Conservation (phyloP, 2,888 invertebrate species). For the Pollenia amentaria region DNA sequence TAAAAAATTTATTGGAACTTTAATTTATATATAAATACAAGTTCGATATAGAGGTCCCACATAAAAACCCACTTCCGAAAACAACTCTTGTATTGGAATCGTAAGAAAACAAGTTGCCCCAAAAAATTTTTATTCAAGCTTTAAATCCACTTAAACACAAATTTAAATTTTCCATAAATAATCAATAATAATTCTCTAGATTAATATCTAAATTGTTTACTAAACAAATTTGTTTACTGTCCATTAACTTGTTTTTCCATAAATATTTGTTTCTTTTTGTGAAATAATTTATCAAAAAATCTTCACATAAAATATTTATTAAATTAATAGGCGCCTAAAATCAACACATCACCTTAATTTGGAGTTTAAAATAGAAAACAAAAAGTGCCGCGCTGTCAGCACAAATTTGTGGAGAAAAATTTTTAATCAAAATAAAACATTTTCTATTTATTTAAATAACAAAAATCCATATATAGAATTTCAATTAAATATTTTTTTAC, state of each 20-base stretch:
- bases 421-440: neutral
- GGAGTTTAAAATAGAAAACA: constrained; percentile 19
- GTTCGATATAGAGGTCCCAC: too few species aligned
- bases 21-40: too few species aligned
- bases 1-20: too few species aligned
- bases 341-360: constrained; percentile 55
- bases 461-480: constrained; percentile 44
- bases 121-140: neutral
- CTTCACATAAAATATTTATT: neutral
- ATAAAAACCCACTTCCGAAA: too few species aligned
- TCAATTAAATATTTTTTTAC: constrained; percentile 42
- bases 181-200: constrained; percentile 22
- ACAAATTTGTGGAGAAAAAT: constrained; percentile 18
- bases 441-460: constrained; percentile 35
- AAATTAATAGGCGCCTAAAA: constrained; percentile 54
- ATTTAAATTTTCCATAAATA: neutral
- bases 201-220: constrained; percentile 31
- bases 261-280: constrained; percentile 2
- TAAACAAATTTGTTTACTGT: constrained; percentile 6
- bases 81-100: too few species aligned
- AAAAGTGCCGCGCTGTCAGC: constrained; percentile 51
- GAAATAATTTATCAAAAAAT: constrained; percentile 26
- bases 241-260: constrained; percentile 24
- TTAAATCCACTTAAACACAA: neutral
- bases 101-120: too few species aligned